Conservation (phyloP, 1,140 invertebrate species). For the Kradibia gibbosae region DNA sequence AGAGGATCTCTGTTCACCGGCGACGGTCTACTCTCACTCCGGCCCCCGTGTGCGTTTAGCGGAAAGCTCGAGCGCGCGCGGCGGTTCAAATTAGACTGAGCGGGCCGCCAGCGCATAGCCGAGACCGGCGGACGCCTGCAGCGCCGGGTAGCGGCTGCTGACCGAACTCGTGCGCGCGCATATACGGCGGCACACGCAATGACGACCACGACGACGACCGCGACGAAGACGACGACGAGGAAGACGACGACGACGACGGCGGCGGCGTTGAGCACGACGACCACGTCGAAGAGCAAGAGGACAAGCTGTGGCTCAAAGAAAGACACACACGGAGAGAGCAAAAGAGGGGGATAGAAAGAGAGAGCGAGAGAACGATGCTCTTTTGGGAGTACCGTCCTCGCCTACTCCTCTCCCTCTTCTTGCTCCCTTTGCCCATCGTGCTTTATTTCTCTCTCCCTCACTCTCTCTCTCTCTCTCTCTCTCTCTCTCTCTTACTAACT, state of each 20-base stretch:
- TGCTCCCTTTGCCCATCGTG: neutral
- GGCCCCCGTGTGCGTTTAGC: slow-evolving; percentile 55
- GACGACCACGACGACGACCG: too few relatives aligned
- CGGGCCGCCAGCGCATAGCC: slow-evolving; percentile 62
- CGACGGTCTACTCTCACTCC: neutral
- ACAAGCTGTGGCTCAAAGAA: neutral
- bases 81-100: slow-evolving; percentile 74
- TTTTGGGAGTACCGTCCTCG: slow-evolving; percentile 39
- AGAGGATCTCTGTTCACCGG: neutral
- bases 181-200: slow-evolving; percentile 39
- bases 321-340: slow-evolving; percentile 20
- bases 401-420: neutral
- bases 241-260: too few relatives aligned
- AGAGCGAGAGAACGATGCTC: slow-evolving; percentile 26
- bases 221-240: too few relatives aligned
- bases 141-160: slow-evolving; percentile 69
- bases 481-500: neutral
- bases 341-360: neutral
- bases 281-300: too few relatives aligned
- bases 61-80: slow-evolving; percentile 68
- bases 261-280: too few relatives aligned
- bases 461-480: neutral
- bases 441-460: neutral
- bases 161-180: slow-evolving; percentile 70
- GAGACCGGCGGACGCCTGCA: slow-evolving; percentile 70